Evolutionary conservation across 2,888 invertebrate species (phyloP), one percentile per base, ranked within the genome.

Genomic region (Hipparchia sbordonii): DNA sequence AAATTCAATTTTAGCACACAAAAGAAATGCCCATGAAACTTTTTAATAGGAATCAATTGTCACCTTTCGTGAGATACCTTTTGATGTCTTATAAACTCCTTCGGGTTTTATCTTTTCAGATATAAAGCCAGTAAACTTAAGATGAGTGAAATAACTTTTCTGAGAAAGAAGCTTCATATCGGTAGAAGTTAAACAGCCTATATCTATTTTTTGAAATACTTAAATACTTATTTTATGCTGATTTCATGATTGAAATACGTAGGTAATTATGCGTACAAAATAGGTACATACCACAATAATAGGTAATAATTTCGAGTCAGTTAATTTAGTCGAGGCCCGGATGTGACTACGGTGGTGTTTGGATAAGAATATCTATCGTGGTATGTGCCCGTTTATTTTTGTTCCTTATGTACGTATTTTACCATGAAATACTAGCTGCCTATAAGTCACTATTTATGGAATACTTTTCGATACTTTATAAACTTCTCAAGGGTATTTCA

Each of bases 41-140:
- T 23, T 59, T 23, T 72, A 70, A 63, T 65, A 46, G 46, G 69
- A 63, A 70, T 67, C 70, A 70, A 67, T 68, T 65, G 59, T 70
- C 54, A 68, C 67, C 63, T 70, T 59, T 51, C 8, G 52, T 57
- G 67, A 63, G 67, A 72, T 71, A 61, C 56, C 23, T n/a, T 57
- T 74, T 72, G 65, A 74, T 69, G 69, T 67, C 13, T 66, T 66
- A 72, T 61, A 51, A 48, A 63, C 71, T 48, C 68, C 54, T 62
- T 66, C 13, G 45, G 73, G 74, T 75, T 79, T 77, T 80, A 80
- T 79, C 69, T 77, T 75, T 78, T 70, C 61, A 65, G 73, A 72
- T 77, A 77, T 80, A 81, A 82, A 79, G 72, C 74, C 77, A 80
- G 80, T 80, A 82, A 81, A 80, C 70, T 72, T 62, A 62, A 76